Evolutionary conservation across 2,888 invertebrate genomes (phyloP), one percentile per base, ranked within the genome.

Genomic region (Ypsolopha scabrella): DNA sequence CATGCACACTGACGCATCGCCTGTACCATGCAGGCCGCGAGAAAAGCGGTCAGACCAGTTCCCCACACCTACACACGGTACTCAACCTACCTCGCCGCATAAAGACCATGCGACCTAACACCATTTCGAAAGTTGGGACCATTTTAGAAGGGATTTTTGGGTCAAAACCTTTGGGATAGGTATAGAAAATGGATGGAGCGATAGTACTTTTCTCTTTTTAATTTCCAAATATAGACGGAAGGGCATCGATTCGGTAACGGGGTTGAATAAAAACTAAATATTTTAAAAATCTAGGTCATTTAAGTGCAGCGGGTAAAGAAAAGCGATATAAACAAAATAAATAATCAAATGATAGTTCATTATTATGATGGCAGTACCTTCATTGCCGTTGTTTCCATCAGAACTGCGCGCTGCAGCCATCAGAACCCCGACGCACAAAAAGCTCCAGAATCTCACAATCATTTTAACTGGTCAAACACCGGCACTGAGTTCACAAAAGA

Each of bases 391-490:
- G 78, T 83, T 86, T 78, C 77, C 74, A 57, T 76, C 75, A 60
- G 72, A 76, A 68, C 72, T 73, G 68, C 70, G 76, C 67, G 80
- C 80, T 72, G 79, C 72, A 75, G 80, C 77, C 72, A 72, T 75
- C 76, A 85, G 77, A 76, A 81, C 75, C 75, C 80, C 86, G 68
- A 83, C 67, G 75, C 79, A 86, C 76, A 83, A 65, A 72, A 85
- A 67, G 83, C 73, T 78, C 70, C 80, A 72, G 69, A 77, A 85
- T 80, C 87, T 85, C 85, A 87, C 86, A 83, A 87, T 87, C 87
- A 87, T 87, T 79, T 71, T 85, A 75, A 78, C 71, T 69, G 70
- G 68, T 78, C 64, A 68, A 67, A 72, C 67, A 67, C 63, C 67
- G 64, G 64, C 78, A 80, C 80, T 72, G 64, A 72, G 77, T 82